Base-by-base conservation (phyloP, 2,888 invertebrate genomes). In the Melinaea menophilus region DNA sequence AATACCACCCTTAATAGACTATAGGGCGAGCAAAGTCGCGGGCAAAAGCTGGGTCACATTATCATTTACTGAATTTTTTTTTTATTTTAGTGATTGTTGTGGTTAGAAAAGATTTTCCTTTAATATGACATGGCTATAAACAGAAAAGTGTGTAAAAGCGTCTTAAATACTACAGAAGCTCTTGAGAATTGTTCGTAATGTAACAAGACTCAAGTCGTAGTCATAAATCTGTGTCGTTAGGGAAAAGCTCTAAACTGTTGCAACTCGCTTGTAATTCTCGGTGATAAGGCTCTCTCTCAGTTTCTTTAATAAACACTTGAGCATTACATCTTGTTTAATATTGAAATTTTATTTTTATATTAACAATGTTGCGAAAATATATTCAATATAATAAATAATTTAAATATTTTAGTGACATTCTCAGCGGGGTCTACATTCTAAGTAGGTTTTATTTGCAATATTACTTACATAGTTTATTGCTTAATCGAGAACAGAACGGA, bases 391-490 rank as follows among this genome's bases (percentile, higher is more conserved):
- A 22, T 22, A 22, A 48, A 48, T 22, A 22, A 13, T 22, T 22
- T 48, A 22, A 22, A 22, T 22, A 22, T 22, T 22, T 22, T 22
- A 22, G 22, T 22, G 22, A 22, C 22, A 22, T 22, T n/a, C 48
- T 22, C 13, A 48, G 48, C 48, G 48, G 48, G 48, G 48, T 48
- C 13, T 48, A 48, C 48, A 48, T 48, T 48, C 5, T 48, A 48
- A n/a, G 13, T n/a, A 48, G 48, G 48, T 48, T 48, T 0, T 22
- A 22, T 13, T 48, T 48, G 13, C 22, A 48, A n/a, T 48, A 48
- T 48, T 48, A 48, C 48, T 48, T 48, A 22, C 22, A 22, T 22
- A 48, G 48, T 48, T n/a, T 48, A 48, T 48, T 22, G 22, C 22
- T 22, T 48, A 48, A n/a, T 48, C 13, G 13, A 48, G 13, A n/a